These are phyloP conservation scores for Uloborus plumipes DNA, from an alignment of 2,888 invertebrate species.

Conservation along the genomic window DNA sequence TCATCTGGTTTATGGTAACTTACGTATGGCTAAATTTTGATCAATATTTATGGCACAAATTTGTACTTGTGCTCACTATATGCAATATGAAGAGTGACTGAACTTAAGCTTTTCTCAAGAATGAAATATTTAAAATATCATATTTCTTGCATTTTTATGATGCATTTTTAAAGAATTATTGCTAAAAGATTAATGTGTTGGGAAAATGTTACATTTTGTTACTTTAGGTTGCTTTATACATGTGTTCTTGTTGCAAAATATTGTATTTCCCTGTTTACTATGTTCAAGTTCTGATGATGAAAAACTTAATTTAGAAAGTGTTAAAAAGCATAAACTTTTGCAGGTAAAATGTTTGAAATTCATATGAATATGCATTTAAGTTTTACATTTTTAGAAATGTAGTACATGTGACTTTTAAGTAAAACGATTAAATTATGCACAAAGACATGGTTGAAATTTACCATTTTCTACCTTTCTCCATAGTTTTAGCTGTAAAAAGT, in stretches of 20 bases:
- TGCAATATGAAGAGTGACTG: constrained; percentile 18
- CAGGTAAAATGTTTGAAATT: too few relatives aligned
- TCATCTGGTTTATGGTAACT: constrained; percentile 77
- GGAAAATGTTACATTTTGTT: not conserved
- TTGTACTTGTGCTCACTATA: not conserved
- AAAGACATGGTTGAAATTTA: too few relatives aligned
- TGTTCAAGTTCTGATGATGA: too few relatives aligned
- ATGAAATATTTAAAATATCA: not conserved
- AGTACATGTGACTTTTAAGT: constrained; percentile 11
- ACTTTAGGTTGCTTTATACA: constrained; percentile 7
- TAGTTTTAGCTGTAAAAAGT: too few relatives aligned
- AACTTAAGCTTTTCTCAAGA: not conserved
- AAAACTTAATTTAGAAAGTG: not conserved
- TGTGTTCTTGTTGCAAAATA: constrained; percentile 7
- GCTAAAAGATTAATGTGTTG: not conserved
- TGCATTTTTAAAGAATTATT: not conserved
- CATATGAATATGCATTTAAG: not conserved
- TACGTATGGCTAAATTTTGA: constrained; percentile 2
- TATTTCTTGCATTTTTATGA: not conserved
- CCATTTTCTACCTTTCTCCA: too few relatives aligned
- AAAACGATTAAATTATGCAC: not conserved
- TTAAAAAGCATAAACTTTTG: not conserved
- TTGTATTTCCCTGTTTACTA: constrained; percentile 4
- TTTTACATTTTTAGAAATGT: constrained; percentile 5
- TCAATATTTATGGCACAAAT: not conserved